phyloP scores from a whole-genome alignment of 2,113 vertebrate species.

The Elaphurus davidianus region DNA sequence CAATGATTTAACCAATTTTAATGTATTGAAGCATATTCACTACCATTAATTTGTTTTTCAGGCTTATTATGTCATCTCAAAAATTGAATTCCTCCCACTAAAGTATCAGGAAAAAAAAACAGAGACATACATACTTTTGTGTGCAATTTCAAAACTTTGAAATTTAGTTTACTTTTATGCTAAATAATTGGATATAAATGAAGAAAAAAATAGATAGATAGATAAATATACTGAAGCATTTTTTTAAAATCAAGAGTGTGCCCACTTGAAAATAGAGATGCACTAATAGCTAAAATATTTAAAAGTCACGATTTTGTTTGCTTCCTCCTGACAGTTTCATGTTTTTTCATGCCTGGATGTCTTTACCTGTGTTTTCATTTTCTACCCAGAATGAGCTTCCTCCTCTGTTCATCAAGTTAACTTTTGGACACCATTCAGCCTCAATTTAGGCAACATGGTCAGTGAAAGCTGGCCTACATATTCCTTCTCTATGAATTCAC shows the following conservation, averaged over 20 bases:
- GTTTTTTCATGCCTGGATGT: background rate
- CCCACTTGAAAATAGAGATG: background rate
- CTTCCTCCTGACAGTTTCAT: background rate
- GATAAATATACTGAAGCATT: background rate
- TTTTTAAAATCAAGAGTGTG: accelerated
- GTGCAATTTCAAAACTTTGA: background rate
- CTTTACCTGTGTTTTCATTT: background rate
- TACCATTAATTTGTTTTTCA: background rate
- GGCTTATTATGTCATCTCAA: background rate
- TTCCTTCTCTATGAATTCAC: background rate
- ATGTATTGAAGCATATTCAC: background rate
- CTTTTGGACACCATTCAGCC: too few species aligned
- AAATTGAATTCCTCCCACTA: background rate
- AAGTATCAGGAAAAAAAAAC: background rate
- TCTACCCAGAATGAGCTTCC: background rate
- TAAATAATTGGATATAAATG: background rate
- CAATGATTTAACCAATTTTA: background rate
- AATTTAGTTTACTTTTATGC: background rate
- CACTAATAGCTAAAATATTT: background rate
- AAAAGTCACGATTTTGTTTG: background rate
- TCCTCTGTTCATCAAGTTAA: background rate
- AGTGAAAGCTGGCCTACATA: background rate
- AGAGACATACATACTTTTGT: background rate
- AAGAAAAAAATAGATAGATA: background rate
- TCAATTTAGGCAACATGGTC: background rate